Evolutionary conservation across 2,113 vertebrate species (phyloP).

Genomic region (Python bivittatus): DNA sequence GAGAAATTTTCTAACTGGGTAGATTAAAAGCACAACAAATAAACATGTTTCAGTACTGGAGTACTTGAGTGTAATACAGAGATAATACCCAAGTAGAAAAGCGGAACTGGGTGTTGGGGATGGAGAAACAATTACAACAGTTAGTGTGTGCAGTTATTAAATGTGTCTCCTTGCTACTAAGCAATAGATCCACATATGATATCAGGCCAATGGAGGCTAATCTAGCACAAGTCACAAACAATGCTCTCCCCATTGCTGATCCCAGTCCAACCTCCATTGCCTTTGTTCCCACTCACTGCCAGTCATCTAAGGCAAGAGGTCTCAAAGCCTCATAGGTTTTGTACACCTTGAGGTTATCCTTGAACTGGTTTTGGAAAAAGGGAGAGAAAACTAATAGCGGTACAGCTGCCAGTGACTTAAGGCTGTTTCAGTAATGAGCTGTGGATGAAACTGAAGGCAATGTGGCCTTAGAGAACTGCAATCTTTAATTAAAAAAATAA

Average conservation of each 20-base stretch:
- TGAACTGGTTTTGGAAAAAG: not conserved
- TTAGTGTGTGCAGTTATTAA: not conserved
- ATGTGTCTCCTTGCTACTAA: not conserved
- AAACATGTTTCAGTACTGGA: too few relatives aligned
- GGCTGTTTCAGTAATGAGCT: too few relatives aligned
- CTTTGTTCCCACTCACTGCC: not conserved
- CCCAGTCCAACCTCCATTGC: not conserved
- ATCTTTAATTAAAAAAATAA: not conserved
- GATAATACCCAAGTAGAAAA: not conserved
- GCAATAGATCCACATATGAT: not conserved
- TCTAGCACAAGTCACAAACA: not conserved
- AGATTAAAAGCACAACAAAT: too few relatives aligned
- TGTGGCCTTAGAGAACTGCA: too few relatives aligned
- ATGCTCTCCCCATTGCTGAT: not conserved
- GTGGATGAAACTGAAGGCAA: too few relatives aligned
- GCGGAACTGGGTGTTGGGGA: not conserved
- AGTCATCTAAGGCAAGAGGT: not conserved
- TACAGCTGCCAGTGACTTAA: too few relatives aligned
- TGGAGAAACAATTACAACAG: not conserved
- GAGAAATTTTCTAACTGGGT: too few relatives aligned
- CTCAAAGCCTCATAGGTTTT: not conserved
- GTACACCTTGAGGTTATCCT: too few relatives aligned
- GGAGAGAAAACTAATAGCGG: not conserved
- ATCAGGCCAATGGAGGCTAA: not conserved
- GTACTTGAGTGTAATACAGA: not conserved